These are phyloP conservation scores for Pampus argenteus DNA, from an alignment of 2,797 vertebrate species.

Conservation along the genomic window DNA sequence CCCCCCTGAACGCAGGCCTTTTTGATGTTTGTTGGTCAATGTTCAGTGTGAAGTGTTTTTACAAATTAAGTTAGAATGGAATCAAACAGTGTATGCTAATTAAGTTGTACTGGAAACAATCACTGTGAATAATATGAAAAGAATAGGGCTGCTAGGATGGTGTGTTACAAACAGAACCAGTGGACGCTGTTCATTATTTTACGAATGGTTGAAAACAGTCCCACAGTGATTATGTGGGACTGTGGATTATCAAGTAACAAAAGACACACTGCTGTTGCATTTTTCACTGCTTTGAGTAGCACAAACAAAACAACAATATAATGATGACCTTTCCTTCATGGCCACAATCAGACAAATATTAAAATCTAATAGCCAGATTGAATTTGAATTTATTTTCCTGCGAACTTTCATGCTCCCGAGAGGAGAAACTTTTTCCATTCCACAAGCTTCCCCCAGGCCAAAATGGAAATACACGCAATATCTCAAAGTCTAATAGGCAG, in stretches of 20 bases:
- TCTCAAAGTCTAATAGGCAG: not conserved
- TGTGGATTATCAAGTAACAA: not conserved
- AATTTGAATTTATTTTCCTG: not conserved
- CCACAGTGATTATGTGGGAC: not conserved
- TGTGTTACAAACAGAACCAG: not conserved
- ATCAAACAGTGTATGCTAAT: no score
- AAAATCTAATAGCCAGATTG: no score
- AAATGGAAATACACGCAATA: not conserved
- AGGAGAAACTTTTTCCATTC: not conserved
- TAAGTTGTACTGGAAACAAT: not conserved
- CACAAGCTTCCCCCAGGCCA: not conserved
- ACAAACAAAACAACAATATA: not conserved
- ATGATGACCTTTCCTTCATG: not conserved
- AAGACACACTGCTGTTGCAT: not conserved
- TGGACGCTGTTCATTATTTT: not conserved
- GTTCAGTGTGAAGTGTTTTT: no score
- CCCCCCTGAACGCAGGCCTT: no score
- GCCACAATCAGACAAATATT: no score
- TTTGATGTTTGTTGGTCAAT: no score
- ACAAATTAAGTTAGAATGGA: no score
- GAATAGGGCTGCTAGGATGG: not conserved
- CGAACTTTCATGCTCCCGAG: not conserved
- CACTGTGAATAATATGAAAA: no score
- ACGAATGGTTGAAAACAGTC: not conserved
- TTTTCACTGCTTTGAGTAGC: not conserved